A percentile compares a stretch with the other conserved stretches of the same genome.
phyloP scores from a whole-genome alignment of 2,888 invertebrate genomes.

The Eristalinus aeneus region DNA sequence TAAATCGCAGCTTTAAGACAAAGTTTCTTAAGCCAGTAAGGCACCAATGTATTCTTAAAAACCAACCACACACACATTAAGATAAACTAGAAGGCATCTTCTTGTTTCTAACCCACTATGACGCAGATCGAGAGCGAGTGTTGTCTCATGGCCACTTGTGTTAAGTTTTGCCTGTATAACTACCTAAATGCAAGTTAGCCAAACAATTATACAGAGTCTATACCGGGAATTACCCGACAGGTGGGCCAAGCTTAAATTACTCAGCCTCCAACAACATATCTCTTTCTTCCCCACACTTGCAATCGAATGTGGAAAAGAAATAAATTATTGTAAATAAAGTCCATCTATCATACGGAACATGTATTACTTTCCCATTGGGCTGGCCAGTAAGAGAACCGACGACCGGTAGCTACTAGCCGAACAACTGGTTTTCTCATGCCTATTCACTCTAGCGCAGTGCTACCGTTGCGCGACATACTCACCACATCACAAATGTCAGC shows the following conservation, averaged over 20 bases:
- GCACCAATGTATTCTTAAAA: too few relatives aligned
- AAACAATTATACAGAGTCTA: background rate
- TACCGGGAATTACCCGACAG: background rate
- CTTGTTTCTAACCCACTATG: too few relatives aligned
- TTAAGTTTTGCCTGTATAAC: background rate
- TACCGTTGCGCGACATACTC: constrained; percentile 21
- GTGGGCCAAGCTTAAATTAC: background rate
- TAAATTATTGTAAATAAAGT: background rate
- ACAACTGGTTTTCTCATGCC: constrained; percentile 39
- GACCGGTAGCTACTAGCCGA: constrained; percentile 59
- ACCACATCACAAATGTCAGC: constrained; percentile 69
- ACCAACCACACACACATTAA: too few relatives aligned
- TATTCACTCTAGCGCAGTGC: constrained; percentile 44
- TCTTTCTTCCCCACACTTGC: background rate
- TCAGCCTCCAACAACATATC: background rate
- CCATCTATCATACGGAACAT: background rate
- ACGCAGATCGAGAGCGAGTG: too few relatives aligned
- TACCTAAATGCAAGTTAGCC: background rate
- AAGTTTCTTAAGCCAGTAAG: too few relatives aligned
- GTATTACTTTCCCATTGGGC: background rate
- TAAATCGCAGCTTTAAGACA: too few relatives aligned
- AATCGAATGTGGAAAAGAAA: background rate
- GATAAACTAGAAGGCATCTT: too few relatives aligned
- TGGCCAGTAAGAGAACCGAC: constrained; percentile 20
- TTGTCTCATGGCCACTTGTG: too few relatives aligned